Base-by-base conservation (phyloP, 2,888 invertebrate genomes). In the Pollenia amentaria region DNA sequence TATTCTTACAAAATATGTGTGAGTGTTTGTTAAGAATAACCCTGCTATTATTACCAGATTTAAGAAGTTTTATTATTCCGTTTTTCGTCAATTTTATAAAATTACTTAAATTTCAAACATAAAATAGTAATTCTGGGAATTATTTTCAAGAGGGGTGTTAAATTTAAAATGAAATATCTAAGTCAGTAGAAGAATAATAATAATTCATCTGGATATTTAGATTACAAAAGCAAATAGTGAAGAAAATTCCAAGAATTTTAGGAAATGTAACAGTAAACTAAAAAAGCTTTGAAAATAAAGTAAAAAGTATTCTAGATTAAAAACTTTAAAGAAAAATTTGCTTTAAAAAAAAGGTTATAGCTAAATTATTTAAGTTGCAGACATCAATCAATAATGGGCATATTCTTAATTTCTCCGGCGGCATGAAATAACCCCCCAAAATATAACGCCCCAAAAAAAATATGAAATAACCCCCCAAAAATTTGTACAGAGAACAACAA, bases 1-100 rank as follows among this genome's bases (percentile, higher is more conserved):
- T 16, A 48, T 2, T 53, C 42, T 6, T 21, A 18, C 3, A 60
- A 53, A n/a, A 44, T 21, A 8, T 81, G 57, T 69, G 44, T 70
- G 57, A 69, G 1, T 55, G 18, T 29, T 76, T 80, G 53, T 78
- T 69, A 77, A 14, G 8, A 65, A 57, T 57, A 57, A 48, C 57
- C 10, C 64, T 40, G 38, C 42, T 40, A 6, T 55, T 51, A 38
- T 55, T 64, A 18, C 29, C 21, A 73, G 65, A 72, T 78, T 72
- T 84, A 60, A 44, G 3, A 3, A 42, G 12, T 76, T 76, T 62
- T 62, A 29, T 53, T 29, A 18, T 14, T 16, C 40, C 12, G 14
- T 16, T 64, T 55, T 67, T n/a, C 12, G 21, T 44, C 46, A 21
- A 40, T 46, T 48, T 48, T 46, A 40, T 8, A 60, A 60, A 67